These are phyloP conservation scores for Smittia sp. DNA, from an alignment of 2,888 invertebrate species.

Conservation along the genomic window DNA sequence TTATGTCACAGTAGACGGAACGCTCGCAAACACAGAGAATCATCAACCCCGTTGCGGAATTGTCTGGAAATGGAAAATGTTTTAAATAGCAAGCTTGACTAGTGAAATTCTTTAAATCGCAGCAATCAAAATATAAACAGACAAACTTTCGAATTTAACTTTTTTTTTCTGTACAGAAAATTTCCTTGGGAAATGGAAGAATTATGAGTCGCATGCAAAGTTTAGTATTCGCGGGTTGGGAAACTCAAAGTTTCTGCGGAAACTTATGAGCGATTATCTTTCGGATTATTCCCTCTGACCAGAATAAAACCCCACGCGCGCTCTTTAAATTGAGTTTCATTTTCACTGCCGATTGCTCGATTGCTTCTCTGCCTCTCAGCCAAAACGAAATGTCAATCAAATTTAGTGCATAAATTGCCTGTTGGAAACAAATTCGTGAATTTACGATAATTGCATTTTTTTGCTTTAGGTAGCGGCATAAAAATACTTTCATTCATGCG, in stretches of 20 bases:
- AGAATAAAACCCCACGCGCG: background rate
- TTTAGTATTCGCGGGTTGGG: background rate
- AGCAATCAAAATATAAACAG: conserved; percentile 17
- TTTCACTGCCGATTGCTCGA: conserved; percentile 14
- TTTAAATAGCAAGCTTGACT: conserved; percentile 2
- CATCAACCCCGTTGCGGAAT: background rate
- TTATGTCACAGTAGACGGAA: conserved; percentile 37
- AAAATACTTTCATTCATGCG: conserved; percentile 15
- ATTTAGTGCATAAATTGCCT: conserved; percentile 17
- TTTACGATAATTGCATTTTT: conserved; percentile 26
- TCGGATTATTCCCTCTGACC: conserved; percentile 12
- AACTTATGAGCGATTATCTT: conserved; percentile 20
- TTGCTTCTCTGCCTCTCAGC: background rate
- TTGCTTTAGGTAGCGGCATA: background rate
- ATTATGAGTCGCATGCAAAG: conserved; percentile 11
- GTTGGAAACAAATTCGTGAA: conserved; percentile 3
- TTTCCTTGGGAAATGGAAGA: background rate
- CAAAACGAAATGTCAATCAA: conserved; percentile 34
- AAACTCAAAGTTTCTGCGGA: background rate
- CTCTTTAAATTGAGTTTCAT: conserved; percentile 2
- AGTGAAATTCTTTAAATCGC: conserved; percentile 16
- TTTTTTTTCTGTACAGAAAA: background rate
- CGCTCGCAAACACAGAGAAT: background rate
- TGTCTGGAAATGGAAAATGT: conserved; percentile 3
- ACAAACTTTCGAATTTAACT: background rate